phyloP scores from a whole-genome alignment of 2,888 invertebrate genomes.

The Hyalella azteca region DNA sequence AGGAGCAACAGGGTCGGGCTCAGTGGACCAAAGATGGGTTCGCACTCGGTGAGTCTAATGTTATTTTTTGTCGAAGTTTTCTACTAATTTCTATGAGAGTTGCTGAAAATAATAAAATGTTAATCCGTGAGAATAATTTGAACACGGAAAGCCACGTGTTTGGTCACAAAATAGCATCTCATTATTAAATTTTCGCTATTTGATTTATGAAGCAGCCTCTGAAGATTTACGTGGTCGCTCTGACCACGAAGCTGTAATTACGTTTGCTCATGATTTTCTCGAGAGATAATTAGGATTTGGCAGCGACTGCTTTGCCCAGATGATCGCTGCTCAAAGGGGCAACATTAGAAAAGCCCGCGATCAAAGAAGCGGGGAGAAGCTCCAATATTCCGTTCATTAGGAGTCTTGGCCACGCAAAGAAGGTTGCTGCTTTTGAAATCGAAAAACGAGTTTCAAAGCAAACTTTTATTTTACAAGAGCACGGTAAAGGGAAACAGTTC shows the following conservation, averaged over 20 bases:
- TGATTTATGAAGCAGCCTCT: too few relatives aligned
- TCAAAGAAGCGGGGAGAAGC: neutral
- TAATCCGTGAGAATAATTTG: too few relatives aligned
- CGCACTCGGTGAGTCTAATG: slow-evolving; percentile 38
- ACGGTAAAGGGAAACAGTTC: too few relatives aligned
- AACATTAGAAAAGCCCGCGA: slow-evolving; percentile 26
- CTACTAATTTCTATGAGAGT: too few relatives aligned
- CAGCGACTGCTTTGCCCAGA: neutral
- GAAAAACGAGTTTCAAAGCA: neutral
- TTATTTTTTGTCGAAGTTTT: too few relatives aligned
- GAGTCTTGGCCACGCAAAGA: neutral
- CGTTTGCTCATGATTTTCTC: slow-evolving; percentile 18
- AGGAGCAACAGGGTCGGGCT: slow-evolving; percentile 42
- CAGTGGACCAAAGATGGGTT: slow-evolving; percentile 46
- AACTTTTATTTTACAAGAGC: neutral
- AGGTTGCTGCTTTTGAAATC: neutral
- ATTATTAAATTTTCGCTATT: too few relatives aligned
- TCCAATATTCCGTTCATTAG: slow-evolving; percentile 19
- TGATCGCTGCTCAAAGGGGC: slow-evolving; percentile 8
- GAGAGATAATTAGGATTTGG: slow-evolving; percentile 18
- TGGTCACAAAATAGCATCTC: too few relatives aligned
- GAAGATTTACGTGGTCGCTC: too few relatives aligned
- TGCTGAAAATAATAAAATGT: too few relatives aligned
- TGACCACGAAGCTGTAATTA: neutral
- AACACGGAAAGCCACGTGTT: too few relatives aligned